A percentile compares a stretch with the other conserved stretches of the same genome.
These are phyloP conservation scores for Gymnobelideus leadbeateri DNA, from an alignment of 2,113 vertebrate species.

Conservation along the genomic window DNA sequence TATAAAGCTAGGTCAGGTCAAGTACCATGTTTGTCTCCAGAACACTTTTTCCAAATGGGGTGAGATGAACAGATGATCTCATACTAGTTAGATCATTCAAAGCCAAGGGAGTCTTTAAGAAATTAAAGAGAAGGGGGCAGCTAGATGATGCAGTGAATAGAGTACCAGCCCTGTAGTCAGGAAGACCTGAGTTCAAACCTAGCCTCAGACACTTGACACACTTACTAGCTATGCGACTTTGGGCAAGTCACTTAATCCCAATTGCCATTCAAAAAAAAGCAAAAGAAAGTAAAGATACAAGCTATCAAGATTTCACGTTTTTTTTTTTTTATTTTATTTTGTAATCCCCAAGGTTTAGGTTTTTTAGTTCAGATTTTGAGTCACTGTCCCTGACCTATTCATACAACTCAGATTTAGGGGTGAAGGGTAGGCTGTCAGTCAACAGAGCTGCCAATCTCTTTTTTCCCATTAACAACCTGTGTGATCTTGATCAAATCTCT, in stretches of 20 bases:
- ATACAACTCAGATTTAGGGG: background rate
- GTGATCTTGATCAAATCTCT: background rate
- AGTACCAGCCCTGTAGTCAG: no score
- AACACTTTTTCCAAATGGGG: background rate
- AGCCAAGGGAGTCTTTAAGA: background rate
- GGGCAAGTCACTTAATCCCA: no score
- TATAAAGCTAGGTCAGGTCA: background rate
- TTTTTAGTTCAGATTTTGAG: background rate
- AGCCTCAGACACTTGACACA: no score
- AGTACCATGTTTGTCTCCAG: background rate
- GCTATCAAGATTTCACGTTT: background rate
- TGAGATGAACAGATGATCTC: background rate
- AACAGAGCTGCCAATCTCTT: background rate
- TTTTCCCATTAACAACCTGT: background rate
- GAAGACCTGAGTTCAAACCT: no score
- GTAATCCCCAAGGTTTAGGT: background rate
- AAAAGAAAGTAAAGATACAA: background rate
- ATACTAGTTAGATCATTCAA: background rate
- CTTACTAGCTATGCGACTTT: no score
- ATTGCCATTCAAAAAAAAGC: no score
- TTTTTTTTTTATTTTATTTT: background rate
- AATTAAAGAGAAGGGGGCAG: background rate
- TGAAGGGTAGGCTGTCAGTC: background rate
- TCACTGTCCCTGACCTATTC: background rate
- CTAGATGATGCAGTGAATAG: no score